Base-by-base conservation (phyloP, 2,113 vertebrate species). In the Artemisiospiza belli region DNA sequence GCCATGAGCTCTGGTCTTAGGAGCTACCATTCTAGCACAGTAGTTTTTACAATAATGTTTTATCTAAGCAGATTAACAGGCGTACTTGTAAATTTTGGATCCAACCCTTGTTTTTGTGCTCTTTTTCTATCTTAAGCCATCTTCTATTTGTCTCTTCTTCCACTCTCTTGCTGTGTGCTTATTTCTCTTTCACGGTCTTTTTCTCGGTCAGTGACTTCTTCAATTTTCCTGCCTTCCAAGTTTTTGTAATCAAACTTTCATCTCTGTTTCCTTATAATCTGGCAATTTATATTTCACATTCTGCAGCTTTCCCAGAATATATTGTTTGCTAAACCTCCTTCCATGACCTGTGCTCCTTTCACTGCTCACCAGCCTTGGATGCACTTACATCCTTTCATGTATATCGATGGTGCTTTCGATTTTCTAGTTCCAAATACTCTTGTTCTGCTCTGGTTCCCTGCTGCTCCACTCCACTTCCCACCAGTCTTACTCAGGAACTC, bases 391-490 rank as follows among this genome's bases (percentile, higher is more conserved):
- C 30, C 33, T 66, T 37, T 80, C 57, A 12, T 27, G 25, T 54
- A 3, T 62, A 51, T 68, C 1, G 0, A 28, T 9, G 22, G 24
- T 2, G 39, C 66, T 80, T 91, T 87, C 0, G 3, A 79, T 73
- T 92, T 92, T 84, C 49, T 64, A 16, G 11, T 66, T 89, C 33
- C 37, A 82, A 33, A 46, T 52, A 49, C 49, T 68, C 21, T 35
- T 43, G 39, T 79, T 87, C 72, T 1, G 4, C 67, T 90, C 77
- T 67, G 67, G 24, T 72, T 94, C 83, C 46, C 61, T 25, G 18
- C 59, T 78, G 70, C 27, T 69, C 18, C 0, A 4, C 76, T 92
- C 33, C 12, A 27, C 46, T 94, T 79, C 57, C 46, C 61, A 66
- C 25, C 64, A 58, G 41, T 66, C 39, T 74, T 44, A 41, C 4